Evolutionary conservation across 2,888 invertebrate species (phyloP).

Genomic region (Erpobdella octoculata): DNA sequence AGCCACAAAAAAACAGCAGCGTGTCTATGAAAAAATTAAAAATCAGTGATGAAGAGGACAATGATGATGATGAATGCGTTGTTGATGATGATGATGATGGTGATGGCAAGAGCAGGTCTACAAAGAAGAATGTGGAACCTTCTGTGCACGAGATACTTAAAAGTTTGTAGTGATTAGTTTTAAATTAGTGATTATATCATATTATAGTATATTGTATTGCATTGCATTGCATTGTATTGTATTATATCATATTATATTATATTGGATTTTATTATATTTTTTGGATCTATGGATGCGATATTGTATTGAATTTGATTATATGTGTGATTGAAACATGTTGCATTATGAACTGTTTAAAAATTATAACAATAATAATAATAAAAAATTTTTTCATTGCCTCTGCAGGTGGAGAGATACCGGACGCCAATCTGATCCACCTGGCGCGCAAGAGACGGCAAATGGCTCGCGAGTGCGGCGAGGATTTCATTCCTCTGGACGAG

Average conservation of each 20-base stretch:
- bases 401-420: constrained; percentile 81
- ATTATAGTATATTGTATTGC: no score
- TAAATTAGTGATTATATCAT: no score
- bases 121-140: constrained; percentile 28
- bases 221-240: no score
- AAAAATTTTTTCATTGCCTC: neutral
- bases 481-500: constrained; percentile 58
- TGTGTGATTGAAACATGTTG: neutral
- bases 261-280: neutral
- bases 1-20: no score
- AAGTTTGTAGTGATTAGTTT: no score
- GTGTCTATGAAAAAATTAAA: no score
- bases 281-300: neutral
- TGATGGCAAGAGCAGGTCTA: constrained; percentile 49
- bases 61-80: no score
- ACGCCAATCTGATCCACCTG: constrained; percentile 94
- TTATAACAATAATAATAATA: neutral
- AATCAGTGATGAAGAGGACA: constrained; percentile 31
- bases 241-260: no score
- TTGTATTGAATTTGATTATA: neutral
- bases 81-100: constrained; percentile 32
- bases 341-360: no score
- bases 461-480: constrained; percentile 74
- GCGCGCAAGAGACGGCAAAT: constrained; percentile 87
- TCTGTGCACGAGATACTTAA: constrained; percentile 70